These are phyloP conservation scores for Xenentodon cancila DNA, from an alignment of 2,797 vertebrate species.

Conservation along the genomic window DNA sequence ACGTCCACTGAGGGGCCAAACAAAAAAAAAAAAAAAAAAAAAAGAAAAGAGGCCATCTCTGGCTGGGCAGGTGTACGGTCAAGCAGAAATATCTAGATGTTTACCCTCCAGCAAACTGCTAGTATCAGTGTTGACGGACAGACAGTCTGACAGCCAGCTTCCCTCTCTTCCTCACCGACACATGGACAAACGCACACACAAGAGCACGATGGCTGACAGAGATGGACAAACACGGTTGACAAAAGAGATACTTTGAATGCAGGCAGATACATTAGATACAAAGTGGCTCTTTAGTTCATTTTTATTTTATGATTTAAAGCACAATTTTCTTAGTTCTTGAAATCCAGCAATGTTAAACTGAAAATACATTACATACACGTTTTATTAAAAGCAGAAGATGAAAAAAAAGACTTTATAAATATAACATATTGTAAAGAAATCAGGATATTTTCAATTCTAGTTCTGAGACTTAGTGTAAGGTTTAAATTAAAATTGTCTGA, in stretches of 20 bases:
- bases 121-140: slow-evolving; percentile 81
- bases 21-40: slow-evolving; percentile 62
- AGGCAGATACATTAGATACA: slow-evolving; percentile 1
- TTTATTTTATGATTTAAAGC: neutral
- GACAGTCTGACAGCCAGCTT: slow-evolving; percentile 68
- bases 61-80: slow-evolving; percentile 78
- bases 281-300: neutral
- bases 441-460: neutral
- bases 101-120: slow-evolving; percentile 77
- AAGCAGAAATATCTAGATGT: slow-evolving; percentile 81
- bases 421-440: neutral
- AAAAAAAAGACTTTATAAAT: neutral
- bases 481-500: slow-evolving; percentile 9
- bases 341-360: neutral
- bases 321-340: neutral
- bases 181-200: slow-evolving; percentile 10
- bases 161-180: slow-evolving; percentile 15
- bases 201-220: slow-evolving; percentile 41
- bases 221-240: slow-evolving; percentile 47
- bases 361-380: neutral
- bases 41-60: slow-evolving; percentile 72
- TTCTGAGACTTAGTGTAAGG: neutral
- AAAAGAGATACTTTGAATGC: slow-evolving; percentile 36
- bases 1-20: slow-evolving; percentile 66
- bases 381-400: too few relatives aligned